Evolutionary conservation across 1,140 invertebrate genomes (phyloP), one percentile per base, ranked within the genome.

Genomic region (Listronotus oregonensis): DNA sequence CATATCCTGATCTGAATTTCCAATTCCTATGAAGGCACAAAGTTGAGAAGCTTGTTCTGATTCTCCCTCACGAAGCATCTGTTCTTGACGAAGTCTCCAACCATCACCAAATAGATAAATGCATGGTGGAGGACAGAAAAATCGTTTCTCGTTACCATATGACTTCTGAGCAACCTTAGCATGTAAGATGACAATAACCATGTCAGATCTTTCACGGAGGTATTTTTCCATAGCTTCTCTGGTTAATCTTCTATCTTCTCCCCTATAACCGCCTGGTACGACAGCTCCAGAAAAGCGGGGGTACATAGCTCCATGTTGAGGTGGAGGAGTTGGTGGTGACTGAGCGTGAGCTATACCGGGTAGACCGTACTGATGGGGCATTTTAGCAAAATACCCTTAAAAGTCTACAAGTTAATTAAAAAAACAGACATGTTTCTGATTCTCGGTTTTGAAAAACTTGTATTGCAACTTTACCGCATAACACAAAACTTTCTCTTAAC

Each of bases 111-210:
- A 94, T 39, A 99, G 82, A 81, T 99, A 99, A 71, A 99, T 98
- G 80, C 97, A 99, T 0, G 98, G 98, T 0, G 98, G 98, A 0
- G 98, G 98, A 78, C 97, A 99, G 82, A 99, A 99, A 82, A 99
- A 99, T 64, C 97, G 85, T 81, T 99, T 99, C 78, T 99, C 98
- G 81, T 99, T 99, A 50, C 98, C 98, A 80, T 99, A 99, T 0
- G 97, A 99, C 77, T 99, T 99, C 80, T 99, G 98, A 14, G 98
- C 97, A 31, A 95, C 93, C 86, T 99, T 99, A 6, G 98, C 98
- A 82, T 99, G 97, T 50, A 99, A 84, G 62, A 99, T 98, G 5
- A 98, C 94, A 17, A 99, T 89, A 4, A 96, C 90, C 90, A 98
- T 96, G 78, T 99, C 96, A 68, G 92, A 93, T 71, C 94, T 86